phyloP scores from a whole-genome alignment of 2,797 vertebrate species.

The Spinus pinus region DNA sequence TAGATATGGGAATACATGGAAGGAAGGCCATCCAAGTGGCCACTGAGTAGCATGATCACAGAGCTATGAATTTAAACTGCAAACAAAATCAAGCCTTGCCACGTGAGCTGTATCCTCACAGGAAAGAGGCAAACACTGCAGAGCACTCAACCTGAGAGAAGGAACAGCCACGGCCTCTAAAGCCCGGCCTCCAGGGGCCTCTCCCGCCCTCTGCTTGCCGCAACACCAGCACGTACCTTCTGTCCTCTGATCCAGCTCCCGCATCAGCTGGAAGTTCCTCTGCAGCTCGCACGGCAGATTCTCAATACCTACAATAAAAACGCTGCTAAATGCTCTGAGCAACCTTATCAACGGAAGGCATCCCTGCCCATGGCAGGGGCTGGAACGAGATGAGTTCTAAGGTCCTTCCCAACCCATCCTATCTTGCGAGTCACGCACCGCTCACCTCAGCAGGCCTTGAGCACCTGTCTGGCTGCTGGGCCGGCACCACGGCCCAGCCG shows the following conservation, averaged over 20 bases:
- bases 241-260: slow-evolving; percentile 91
- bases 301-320: slow-evolving; percentile 84
- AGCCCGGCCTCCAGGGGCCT: not conserved
- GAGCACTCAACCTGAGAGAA: accelerated
- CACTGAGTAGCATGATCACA: accelerated
- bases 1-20: accelerated
- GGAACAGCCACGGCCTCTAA: accelerated
- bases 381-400: not conserved
- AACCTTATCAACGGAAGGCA: accelerated
- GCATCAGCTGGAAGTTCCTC: slow-evolving; percentile 94
- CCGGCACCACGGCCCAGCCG: not conserved
- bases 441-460: accelerated
- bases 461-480: not conserved
- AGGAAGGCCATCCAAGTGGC: not conserved
- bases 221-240: slow-evolving; percentile 78
- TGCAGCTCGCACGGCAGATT: slow-evolving; percentile 93
- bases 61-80: not conserved
- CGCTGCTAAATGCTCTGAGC: not conserved
- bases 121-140: accelerated
- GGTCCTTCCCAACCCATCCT: no score
- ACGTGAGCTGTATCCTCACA: not conserved
- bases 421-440: not conserved
- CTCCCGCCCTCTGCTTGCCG: not conserved
- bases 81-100: accelerated
- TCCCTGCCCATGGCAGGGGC: accelerated